A percentile compares a stretch with the other conserved stretches of the same genome.
Conservation (phyloP, 2,888 invertebrate species). For the Mimas tiliae region DNA sequence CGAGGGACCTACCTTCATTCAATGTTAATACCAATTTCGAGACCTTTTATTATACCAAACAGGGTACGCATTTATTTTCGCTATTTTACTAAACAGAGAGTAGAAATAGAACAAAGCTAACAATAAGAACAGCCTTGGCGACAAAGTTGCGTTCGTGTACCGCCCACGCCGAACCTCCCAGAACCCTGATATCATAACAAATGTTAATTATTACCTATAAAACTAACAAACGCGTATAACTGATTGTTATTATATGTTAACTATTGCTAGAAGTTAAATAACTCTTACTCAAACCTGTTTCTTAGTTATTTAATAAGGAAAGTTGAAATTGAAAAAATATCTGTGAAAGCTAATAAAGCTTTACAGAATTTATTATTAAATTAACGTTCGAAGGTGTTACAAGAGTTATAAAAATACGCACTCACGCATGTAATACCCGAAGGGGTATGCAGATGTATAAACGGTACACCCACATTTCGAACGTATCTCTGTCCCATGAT, state of each 20-base stretch:
- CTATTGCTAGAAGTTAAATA: background rate
- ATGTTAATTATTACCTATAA: background rate
- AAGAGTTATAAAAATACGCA: too few species aligned
- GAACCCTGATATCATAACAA: background rate
- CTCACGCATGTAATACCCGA: too few species aligned
- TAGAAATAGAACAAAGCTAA: background rate
- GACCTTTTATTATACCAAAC: too few species aligned
- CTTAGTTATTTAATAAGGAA: background rate
- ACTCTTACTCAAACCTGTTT: background rate
- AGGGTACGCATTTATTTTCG: background rate
- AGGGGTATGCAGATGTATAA: too few species aligned
- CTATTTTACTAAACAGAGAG: background rate
- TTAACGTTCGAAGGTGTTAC: too few species aligned
- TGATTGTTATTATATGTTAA: background rate
- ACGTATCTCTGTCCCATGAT: too few species aligned
- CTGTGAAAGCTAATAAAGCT: background rate
- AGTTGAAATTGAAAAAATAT: too few species aligned
- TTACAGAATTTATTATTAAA: background rate
- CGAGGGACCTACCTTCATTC: too few species aligned
- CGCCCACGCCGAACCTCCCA: slow-evolving; percentile 1
- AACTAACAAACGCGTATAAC: background rate
- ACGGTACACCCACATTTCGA: too few species aligned
- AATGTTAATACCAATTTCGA: too few species aligned
- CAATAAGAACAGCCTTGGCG: background rate
- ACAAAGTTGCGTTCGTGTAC: slow-evolving; percentile 5